Evolutionary conservation across 2,888 invertebrate species (phyloP), one percentile per base, ranked within the genome.

Genomic region (Palloptera scutellata): DNA sequence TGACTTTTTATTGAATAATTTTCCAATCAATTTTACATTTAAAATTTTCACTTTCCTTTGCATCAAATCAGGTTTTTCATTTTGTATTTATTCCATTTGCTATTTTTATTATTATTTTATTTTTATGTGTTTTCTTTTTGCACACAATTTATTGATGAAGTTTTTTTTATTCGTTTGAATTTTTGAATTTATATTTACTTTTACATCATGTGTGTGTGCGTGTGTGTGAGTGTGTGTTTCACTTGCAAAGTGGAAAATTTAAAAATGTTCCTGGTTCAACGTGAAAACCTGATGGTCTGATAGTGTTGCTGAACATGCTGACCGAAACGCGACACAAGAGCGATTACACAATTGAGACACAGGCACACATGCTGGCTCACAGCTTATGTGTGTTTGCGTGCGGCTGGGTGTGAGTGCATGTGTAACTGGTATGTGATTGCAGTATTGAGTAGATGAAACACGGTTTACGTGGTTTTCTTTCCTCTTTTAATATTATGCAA

Each of bases 181-280:
- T 12, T 54, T n/a, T 19, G 8, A 8, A 9, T n/a, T 54, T 54
- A 9, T 54, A n/a, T 54, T 54, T 54, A 9, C 48, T 15, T 54
- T 1, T 54, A 45, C 61, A 17, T n/a, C 12, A 2, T 6, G 45
- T 45, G 45, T 13, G 12, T n/a, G 13, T 17, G 20, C 40, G 19
- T 12, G 48, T 51, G 40, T 43, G 13, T 55, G n/a, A n/a, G n/a
- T n/a, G n/a, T 20, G 45, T 11, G 10, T 57, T 52, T 9, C 58
- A 58, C 1, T 53, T 64, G 8, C 30, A 53, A 11, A 15, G 55
- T 71, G 64, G 71, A 70, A 70, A 78, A 79, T 74, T 75, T 78
- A 70, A 75, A 76, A 78, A 80, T 77, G 79, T 78, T 78, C 80
- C 80, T 78, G 80, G 74, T 78, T 58, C 59, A 55, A 30, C 40